Base-by-base conservation (phyloP, 1,140 invertebrate genomes). In the Brachionus angularis region DNA sequence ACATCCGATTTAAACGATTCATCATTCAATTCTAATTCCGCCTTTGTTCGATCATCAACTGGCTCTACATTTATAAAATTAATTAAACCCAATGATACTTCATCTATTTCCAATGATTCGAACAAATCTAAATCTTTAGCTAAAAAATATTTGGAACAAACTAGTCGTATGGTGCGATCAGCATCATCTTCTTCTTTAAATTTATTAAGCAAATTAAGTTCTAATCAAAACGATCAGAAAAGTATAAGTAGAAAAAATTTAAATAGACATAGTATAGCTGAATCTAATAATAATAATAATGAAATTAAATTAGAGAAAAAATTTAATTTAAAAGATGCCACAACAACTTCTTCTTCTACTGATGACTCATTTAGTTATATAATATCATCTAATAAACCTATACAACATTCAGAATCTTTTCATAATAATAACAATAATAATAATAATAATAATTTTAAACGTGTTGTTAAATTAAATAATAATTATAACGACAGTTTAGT, bases 81-180 rank as follows among this genome's bases (percentile, higher is more conserved):
- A 2, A 58, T 58, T 33, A 58, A 21, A 23, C 53, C 53, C 7
- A 36, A 36, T n/a, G n/a, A n/a, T n/a, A n/a, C n/a, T n/a, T n/a
- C n/a, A n/a, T n/a, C n/a, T n/a, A n/a, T n/a, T n/a, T n/a, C n/a
- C n/a, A n/a, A n/a, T n/a, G n/a, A n/a, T n/a, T n/a, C 18, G 53
- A 58, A 14, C 33, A 58, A 21, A 58, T 23, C 21, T 39, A 58
- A 58, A 12, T 42, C 34, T 18, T 36, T 42, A 27, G 21, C 34
- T 10, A 58, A 58, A 58, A 58, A 58, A 23, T 58, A 58, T 23
- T 23, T 58, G 12, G 23, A 58, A 58, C 53, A 58, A 58, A 58
- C 53, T 39, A 58, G 53, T 58, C 53, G 53, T 36, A 21, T 58
- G 39, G 53, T 58, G 36, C 53, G 53, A 7, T 58, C 53, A 21